Base-by-base conservation (phyloP, 2,797 vertebrate genomes). In the Odontamblyopus rebecca region DNA sequence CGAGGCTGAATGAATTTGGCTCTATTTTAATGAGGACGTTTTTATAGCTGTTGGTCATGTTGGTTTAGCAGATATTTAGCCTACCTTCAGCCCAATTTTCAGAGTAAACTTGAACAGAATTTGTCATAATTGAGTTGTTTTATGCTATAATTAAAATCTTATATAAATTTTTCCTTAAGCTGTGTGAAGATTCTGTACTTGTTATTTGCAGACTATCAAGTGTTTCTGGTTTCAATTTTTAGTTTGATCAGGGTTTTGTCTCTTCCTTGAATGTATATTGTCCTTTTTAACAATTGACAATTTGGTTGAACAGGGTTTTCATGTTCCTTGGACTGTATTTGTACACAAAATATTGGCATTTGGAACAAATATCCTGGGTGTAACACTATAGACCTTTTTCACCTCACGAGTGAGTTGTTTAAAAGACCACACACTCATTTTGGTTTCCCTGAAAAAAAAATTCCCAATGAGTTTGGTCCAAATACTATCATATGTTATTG, bases 11-110 rank as follows among this genome's bases (percentile, higher is more conserved):
- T 89, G 77, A 91, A 87, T 89, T 82, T 80, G 88, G 84, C 84
- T 79, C 73, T 83, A 2, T 92, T 92, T 89, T 93, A 93, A 93
- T 91, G 91, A 91, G 88, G 83, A 86, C 82, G 86, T 91, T 92
- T 93, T 91, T 92, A 91, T 84, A 92, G 91, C 91, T 89, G 85
- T 83, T 93, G 91, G 89, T 85, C 74, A 89, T 86, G 86, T 88
- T 86, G 86, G 74, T 89, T 92, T 91, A 80, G 82, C 88, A 89
- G 86, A 91, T 86, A 84, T 91, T 89, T 86, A 76, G 69, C 73
- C 79, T 38, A 78, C 79, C 76, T 85, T 88, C 86, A 86, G 88
- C 88, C 86, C 84, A 83, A 73, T 79, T 85, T 76, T 68, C 50
- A 66, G 82, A 88, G 74, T 72, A 76, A 86, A 88, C 72, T 87